phyloP scores from a whole-genome alignment of 2,797 vertebrate species.

The Oophaga sylvatica region DNA sequence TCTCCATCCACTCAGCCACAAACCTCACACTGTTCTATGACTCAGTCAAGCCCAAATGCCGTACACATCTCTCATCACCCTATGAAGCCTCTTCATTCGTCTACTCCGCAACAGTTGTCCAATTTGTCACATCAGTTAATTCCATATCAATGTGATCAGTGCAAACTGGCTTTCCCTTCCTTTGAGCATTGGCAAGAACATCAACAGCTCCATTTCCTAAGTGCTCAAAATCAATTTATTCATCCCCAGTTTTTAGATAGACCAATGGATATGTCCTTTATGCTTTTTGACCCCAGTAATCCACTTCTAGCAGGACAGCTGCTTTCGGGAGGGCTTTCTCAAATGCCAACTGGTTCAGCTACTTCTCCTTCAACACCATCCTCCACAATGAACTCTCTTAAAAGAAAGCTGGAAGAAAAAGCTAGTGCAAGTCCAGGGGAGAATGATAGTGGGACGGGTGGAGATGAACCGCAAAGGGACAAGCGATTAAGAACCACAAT shows the following conservation, averaged over 20 bases:
- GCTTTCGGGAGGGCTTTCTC: slow-evolving; percentile 91
- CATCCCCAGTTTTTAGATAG: slow-evolving; percentile 96
- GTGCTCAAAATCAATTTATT: slow-evolving; percentile 97
- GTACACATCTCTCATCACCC: slow-evolving; percentile 89
- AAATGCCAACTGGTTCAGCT: slow-evolving; percentile 93
- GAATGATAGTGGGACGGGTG: slow-evolving; percentile 94
- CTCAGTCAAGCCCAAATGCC: slow-evolving; percentile 87
- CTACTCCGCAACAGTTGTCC: slow-evolving; percentile 86
- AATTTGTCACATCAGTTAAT: slow-evolving; percentile 92
- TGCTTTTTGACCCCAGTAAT: slow-evolving; percentile 98
- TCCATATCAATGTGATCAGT: slow-evolving; percentile 98
- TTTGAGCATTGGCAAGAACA: slow-evolving; percentile 99
- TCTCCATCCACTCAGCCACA: slow-evolving; percentile 84
- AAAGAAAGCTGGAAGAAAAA: slow-evolving; percentile 98
- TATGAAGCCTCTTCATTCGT: slow-evolving; percentile 87
- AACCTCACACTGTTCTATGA: slow-evolving; percentile 81
- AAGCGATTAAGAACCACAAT: slow-evolving; percentile 97
- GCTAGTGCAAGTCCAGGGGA: slow-evolving; percentile 96
- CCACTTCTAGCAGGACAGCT: slow-evolving; percentile 94
- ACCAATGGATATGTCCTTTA: slow-evolving; percentile 96
- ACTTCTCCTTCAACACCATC: slow-evolving; percentile 96
- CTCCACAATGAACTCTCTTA: slow-evolving; percentile 95
- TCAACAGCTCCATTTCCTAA: slow-evolving; percentile 97
- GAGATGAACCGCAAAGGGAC: slow-evolving; percentile 96
- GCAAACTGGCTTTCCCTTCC: slow-evolving; percentile 95